Conservation (phyloP, 2,113 vertebrate genomes). For the Nothocercus julius region DNA sequence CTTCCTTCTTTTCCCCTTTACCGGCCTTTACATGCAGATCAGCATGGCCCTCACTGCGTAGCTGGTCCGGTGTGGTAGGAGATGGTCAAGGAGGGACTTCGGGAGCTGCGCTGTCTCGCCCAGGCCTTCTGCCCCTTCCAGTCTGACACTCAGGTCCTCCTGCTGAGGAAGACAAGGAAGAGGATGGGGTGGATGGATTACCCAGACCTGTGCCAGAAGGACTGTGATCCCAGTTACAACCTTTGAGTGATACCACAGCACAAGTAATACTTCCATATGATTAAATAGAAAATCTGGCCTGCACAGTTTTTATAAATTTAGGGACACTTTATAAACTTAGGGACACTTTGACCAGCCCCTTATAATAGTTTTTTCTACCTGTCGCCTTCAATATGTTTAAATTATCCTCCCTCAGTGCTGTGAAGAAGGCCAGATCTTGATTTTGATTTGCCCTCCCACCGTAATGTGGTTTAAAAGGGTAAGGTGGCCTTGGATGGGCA, state of each 20-base stretch:
- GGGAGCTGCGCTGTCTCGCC: neutral
- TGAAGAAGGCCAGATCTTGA: neutral
- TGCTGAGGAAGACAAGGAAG: neutral
- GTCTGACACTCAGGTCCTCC: neutral
- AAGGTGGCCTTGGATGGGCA: neutral
- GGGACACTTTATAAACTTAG: neutral
- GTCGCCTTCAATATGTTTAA: neutral
- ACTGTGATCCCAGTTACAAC: neutral
- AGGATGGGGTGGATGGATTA: neutral
- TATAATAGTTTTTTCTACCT: neutral
- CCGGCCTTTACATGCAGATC: neutral
- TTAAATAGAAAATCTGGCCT: neutral
- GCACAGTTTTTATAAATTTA: neutral
- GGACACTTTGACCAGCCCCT: neutral
- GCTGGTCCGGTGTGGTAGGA: rapidly evolving
- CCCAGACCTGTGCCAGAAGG: neutral
- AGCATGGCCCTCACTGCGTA: neutral
- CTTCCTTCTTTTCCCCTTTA: neutral
- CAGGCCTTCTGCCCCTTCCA: neutral
- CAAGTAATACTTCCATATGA: neutral
- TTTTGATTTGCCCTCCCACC: neutral
- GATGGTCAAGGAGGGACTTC: neutral
- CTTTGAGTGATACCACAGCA: neutral
- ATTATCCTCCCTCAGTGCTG: rapidly evolving
- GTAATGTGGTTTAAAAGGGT: neutral